These are phyloP conservation scores for Antechinus stuartii DNA, from an alignment of 2,113 vertebrate species.

Conservation along the genomic window DNA sequence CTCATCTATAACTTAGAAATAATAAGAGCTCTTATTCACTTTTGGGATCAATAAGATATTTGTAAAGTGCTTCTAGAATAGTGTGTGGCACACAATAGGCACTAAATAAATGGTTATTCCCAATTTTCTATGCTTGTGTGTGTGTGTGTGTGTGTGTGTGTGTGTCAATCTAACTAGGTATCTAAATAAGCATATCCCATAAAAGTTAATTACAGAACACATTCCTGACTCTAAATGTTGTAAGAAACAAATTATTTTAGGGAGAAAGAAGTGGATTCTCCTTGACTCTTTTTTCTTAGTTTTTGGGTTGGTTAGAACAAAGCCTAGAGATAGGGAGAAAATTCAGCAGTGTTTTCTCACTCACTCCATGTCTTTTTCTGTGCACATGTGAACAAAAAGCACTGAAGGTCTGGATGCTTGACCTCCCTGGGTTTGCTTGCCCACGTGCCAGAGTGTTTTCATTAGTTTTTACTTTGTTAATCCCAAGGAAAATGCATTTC, in stretches of 20 bases:
- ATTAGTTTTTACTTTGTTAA: slow-evolving; percentile 42
- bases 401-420: neutral
- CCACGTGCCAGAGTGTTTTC: slow-evolving; percentile 1
- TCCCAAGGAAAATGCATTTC: slow-evolving; percentile 38
- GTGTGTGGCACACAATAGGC: neutral
- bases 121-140: neutral
- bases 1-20: neutral
- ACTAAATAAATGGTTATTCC: neutral
- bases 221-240: slow-evolving; percentile 37
- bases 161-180: neutral
- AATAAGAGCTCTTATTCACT: neutral
- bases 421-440: slow-evolving; percentile 32
- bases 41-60: neutral
- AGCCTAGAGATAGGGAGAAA: slow-evolving; percentile 17
- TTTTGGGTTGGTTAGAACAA: slow-evolving; percentile 24
- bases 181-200: neutral
- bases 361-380: neutral
- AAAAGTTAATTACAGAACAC: neutral
- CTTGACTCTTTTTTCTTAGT: slow-evolving; percentile 14
- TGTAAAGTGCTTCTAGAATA: neutral
- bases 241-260: neutral
- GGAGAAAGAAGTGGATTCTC: neutral
- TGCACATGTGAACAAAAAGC: neutral
- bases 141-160: no score
- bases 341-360: neutral